Percentiles rank a stretch among this genome's conserved stretches.
phyloP scores from a whole-genome alignment of 2,113 vertebrate genomes.

The Turnix velox region DNA sequence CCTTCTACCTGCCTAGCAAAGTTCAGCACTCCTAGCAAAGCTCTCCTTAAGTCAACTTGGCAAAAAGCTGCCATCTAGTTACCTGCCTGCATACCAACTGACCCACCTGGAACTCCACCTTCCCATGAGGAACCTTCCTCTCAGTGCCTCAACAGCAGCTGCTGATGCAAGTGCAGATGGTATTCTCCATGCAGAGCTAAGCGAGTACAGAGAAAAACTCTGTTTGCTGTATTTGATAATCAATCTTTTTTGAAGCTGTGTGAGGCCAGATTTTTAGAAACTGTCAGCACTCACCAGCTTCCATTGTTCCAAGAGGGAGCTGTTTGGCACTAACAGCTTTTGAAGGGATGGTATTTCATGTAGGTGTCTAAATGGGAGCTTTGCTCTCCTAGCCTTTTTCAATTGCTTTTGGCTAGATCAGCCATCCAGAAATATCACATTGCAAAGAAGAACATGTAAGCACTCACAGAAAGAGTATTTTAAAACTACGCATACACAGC shows the following conservation, averaged over 20 bases:
- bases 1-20: neutral
- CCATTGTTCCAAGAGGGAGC: slow-evolving; percentile 12
- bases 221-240: neutral
- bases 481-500: slow-evolving; percentile 22
- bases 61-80: neutral
- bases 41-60: neutral
- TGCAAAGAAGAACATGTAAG: neutral
- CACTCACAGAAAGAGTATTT: slow-evolving; percentile 36
- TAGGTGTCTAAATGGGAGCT: slow-evolving; percentile 49
- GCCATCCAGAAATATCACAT: slow-evolving; percentile 27
- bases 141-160: neutral
- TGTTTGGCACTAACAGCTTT: slow-evolving; percentile 15
- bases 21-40: neutral
- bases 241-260: neutral
- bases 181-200: neutral
- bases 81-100: neutral
- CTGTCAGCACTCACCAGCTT: neutral
- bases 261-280: neutral
- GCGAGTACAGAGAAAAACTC: neutral
- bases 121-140: neutral
- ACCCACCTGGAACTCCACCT: neutral
- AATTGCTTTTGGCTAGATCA: slow-evolving; percentile 35
- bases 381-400: slow-evolving; percentile 25
- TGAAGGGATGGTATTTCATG: neutral
- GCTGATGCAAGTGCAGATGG: neutral